Evolutionary conservation across 2,888 invertebrate species (phyloP).

Genomic region (Trilocha varians): DNA sequence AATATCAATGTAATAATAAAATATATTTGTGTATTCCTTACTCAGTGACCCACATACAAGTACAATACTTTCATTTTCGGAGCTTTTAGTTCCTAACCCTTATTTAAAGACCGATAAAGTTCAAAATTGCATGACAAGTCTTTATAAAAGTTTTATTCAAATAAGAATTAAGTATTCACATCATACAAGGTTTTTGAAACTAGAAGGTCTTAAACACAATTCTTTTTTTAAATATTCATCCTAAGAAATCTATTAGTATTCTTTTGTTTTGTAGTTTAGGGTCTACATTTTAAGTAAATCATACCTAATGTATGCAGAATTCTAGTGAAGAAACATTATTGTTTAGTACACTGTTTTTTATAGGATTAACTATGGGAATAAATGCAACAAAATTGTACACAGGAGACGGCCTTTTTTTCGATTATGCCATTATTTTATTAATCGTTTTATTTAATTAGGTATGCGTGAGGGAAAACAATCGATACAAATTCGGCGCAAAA

Average conservation of each 20-base stretch:
- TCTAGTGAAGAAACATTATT: neutral
- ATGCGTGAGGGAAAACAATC: too few relatives aligned
- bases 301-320: neutral
- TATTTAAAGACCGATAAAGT: slow-evolving; percentile 25
- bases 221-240: slow-evolving; percentile 21
- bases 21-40: too few relatives aligned
- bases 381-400: too few relatives aligned
- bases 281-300: neutral
- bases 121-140: slow-evolving; percentile 17
- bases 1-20: too few relatives aligned
- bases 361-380: too few relatives aligned
- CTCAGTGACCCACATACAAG: neutral
- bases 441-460: too few relatives aligned
- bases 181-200: slow-evolving; percentile 49
- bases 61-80: neutral
- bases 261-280: slow-evolving; percentile 13
- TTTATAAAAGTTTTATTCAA: neutral
- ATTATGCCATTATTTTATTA: too few relatives aligned
- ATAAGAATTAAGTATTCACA: slow-evolving; percentile 48
- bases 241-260: slow-evolving; percentile 28
- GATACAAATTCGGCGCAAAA: too few relatives aligned
- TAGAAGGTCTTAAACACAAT: slow-evolving; percentile 50
- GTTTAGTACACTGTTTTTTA: too few relatives aligned
- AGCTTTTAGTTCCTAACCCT: neutral
- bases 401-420: too few relatives aligned